Evolutionary conservation across 2,797 vertebrate genomes (phyloP).

Genomic region (Otus scops): DNA sequence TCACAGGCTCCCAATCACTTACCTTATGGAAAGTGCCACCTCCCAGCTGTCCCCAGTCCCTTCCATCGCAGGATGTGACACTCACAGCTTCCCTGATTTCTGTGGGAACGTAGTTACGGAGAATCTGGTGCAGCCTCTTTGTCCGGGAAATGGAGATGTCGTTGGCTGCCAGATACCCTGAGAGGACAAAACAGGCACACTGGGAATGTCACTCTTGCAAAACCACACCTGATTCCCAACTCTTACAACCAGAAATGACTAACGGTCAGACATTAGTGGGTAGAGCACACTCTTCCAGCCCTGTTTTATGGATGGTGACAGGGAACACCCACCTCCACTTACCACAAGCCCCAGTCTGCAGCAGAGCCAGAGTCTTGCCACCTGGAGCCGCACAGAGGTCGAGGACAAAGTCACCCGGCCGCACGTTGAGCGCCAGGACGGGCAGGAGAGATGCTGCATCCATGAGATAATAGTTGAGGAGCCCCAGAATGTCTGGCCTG

Average conservation of each 20-base stretch:
- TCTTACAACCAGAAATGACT: background rate
- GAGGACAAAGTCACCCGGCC: conserved; percentile 82
- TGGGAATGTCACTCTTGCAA: background rate
- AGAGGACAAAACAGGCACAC: background rate
- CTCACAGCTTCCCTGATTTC: conserved; percentile 73
- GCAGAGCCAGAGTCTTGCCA: conserved; percentile 88
- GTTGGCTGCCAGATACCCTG: conserved; percentile 86
- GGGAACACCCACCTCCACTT: conserved; percentile 42
- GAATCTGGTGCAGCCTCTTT: conserved; percentile 77
- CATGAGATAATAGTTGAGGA: conserved; percentile 89
- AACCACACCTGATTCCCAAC: background rate
- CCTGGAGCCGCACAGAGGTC: conserved; percentile 95
- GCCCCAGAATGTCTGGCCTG: conserved; percentile 79
- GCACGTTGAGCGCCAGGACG: conserved; percentile 85
- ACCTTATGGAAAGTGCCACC: conserved; percentile 86
- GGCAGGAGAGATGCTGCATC: conserved; percentile 92
- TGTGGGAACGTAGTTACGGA: conserved; percentile 84
- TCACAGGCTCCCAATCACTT: background rate
- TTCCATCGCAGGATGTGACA: conserved; percentile 85
- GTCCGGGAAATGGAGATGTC: conserved; percentile 85
- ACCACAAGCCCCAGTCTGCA: conserved; percentile 87
- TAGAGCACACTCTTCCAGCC: background rate
- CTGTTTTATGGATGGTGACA: accelerated
- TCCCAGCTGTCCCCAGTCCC: conserved; percentile 82
- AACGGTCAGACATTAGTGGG: accelerated